These are phyloP conservation scores for Lacanobia oleracea DNA, from an alignment of 2,888 invertebrate genomes.

Conservation along the genomic window DNA sequence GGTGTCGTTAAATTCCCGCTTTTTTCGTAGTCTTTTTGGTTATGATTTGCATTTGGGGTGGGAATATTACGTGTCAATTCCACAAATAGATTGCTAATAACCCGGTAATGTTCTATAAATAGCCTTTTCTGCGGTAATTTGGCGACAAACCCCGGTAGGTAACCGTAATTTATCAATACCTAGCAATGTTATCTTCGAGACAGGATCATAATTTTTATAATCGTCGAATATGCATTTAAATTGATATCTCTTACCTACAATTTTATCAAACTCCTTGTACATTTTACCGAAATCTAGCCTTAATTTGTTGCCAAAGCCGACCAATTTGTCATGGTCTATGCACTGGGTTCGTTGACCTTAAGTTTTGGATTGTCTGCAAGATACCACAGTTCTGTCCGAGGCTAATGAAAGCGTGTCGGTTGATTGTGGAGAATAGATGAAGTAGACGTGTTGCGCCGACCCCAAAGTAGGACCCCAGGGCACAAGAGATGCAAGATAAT, in stretches of 20 bases:
- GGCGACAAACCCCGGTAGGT: not conserved
- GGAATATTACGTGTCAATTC: constrained; percentile 16
- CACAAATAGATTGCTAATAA: constrained; percentile 2
- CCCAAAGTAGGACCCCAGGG: not conserved
- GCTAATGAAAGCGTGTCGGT: not conserved
- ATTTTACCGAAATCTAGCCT: not conserved
- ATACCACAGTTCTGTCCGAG: not conserved
- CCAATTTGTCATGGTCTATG: constrained; percentile 26
- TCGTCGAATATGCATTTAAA: not conserved
- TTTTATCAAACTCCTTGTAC: constrained; percentile 2
- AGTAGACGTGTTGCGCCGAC: not conserved
- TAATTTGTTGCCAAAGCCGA: not conserved
- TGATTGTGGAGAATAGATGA: not conserved
- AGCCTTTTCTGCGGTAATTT: not conserved
- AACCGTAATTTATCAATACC: not conserved
- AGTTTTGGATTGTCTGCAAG: constrained; percentile 1
- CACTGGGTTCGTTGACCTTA: constrained; percentile 49
- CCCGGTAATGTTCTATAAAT: constrained; percentile 1
- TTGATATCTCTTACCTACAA: constrained; percentile 1
- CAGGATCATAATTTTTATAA: not conserved
- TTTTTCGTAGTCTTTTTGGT: constrained; percentile 75
- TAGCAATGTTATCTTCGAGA: not conserved
- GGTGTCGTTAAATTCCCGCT: constrained; percentile 77
- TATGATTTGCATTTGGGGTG: constrained; percentile 57
- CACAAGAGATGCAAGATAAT: not conserved